phyloP scores from a whole-genome alignment of 2,888 invertebrate genomes.

The Alsophila aescularia region DNA sequence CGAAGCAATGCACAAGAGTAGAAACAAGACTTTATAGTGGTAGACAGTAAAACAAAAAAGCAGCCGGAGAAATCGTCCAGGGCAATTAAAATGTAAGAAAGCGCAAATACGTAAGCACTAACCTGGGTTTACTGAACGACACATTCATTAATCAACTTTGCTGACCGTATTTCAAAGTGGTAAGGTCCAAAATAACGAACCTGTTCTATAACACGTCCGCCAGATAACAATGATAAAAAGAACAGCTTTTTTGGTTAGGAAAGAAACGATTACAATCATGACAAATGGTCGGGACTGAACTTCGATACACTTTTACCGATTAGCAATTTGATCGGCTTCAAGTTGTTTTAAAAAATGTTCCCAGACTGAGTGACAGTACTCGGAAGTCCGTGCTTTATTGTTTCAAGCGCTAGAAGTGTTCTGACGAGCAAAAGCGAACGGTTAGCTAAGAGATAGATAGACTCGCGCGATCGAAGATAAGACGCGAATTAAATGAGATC shows the following conservation, averaged over 20 bases:
- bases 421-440: constrained; percentile 12
- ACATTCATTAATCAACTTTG: background rate
- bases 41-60: constrained; percentile 19
- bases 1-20: background rate
- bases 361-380: constrained; percentile 36
- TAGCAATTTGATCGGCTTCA: constrained; percentile 54
- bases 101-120: constrained; percentile 25
- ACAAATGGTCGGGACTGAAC: constrained; percentile 46
- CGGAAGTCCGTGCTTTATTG: constrained; percentile 8
- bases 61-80: constrained; percentile 31
- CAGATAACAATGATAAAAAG: constrained; percentile 39
- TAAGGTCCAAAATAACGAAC: constrained; percentile 25
- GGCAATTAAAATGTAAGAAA: constrained; percentile 33
- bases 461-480: constrained; percentile 27
- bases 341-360: constrained; percentile 39
- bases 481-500: constrained; percentile 24
- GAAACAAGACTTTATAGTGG: background rate
- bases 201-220: constrained; percentile 1
- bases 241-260: constrained; percentile 43
- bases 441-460: constrained; percentile 27
- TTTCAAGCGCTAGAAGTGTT: constrained; percentile 11
- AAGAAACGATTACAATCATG: constrained; percentile 52
- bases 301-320: constrained; percentile 71
- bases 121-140: constrained; percentile 24
- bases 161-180: constrained; percentile 14